Evolutionary conservation across 2,888 invertebrate species (phyloP).

Genomic region (Catocala sponsa): DNA sequence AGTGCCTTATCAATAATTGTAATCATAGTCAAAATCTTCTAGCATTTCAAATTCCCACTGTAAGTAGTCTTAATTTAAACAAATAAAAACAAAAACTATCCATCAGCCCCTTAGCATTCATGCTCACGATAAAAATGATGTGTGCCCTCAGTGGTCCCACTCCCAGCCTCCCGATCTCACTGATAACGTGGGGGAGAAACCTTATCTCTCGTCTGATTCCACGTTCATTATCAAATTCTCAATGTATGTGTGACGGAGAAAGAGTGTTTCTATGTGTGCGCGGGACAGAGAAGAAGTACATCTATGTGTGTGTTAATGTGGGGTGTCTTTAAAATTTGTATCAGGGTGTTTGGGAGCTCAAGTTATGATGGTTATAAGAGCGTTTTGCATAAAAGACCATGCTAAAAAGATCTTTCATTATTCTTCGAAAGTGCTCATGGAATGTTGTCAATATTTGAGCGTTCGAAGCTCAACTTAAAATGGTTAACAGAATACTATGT

Average conservation of each 20-base stretch:
- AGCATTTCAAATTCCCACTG: slow-evolving; percentile 20
- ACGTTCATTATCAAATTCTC: slow-evolving; percentile 80
- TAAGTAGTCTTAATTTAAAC: slow-evolving; percentile 32
- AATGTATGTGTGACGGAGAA: slow-evolving; percentile 45
- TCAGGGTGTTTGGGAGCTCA: slow-evolving; percentile 15
- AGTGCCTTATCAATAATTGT: too few relatives aligned
- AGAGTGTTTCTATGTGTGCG: slow-evolving; percentile 30
- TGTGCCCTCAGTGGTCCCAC: slow-evolving; percentile 64
- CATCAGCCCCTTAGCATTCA: slow-evolving; percentile 47
- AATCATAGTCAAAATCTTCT: too few relatives aligned
- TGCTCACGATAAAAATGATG: slow-evolving; percentile 61
- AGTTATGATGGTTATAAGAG: slow-evolving; percentile 3
- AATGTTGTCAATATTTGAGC: too few relatives aligned
- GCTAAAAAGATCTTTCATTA: slow-evolving; percentile 2
- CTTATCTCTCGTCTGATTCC: slow-evolving; percentile 78
- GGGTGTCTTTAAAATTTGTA: slow-evolving; percentile 33
- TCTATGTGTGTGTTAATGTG: slow-evolving; percentile 41
- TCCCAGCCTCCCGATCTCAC: slow-evolving; percentile 62
- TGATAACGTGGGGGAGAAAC: slow-evolving; percentile 65
- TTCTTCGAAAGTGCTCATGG: background rate
- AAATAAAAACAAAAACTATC: slow-evolving; percentile 48
- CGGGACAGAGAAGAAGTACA: slow-evolving; percentile 4
- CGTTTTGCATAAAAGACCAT: background rate
- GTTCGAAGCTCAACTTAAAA: too few relatives aligned
- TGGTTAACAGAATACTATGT: too few relatives aligned